phyloP scores from a whole-genome alignment of 2,113 vertebrate species.

The Microtus richardsoni region DNA sequence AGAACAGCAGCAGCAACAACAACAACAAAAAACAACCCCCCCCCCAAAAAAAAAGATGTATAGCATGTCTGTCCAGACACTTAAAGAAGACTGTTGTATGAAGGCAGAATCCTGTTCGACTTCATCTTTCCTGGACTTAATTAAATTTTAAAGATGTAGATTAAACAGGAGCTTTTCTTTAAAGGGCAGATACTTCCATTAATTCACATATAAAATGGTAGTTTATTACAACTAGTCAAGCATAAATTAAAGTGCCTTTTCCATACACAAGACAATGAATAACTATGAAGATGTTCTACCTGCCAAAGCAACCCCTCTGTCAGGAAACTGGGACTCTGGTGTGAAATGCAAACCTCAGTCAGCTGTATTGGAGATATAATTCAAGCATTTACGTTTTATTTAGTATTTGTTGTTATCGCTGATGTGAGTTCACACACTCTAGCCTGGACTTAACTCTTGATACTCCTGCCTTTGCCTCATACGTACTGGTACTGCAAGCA shows the following conservation, averaged over 20 bases:
- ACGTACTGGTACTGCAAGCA: not conserved
- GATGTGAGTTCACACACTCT: not conserved
- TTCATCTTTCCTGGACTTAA: slow-evolving; percentile 15
- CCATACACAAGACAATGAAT: not conserved
- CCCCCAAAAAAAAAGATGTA: not conserved
- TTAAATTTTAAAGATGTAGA: slow-evolving; percentile 35
- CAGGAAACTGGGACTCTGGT: not conserved
- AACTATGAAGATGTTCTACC: not conserved
- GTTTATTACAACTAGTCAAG: not conserved
- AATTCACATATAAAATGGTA: not conserved
- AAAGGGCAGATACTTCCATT: not conserved
- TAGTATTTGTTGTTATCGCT: not conserved
- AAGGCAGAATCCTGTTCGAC: not conserved
- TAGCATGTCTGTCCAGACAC: not conserved
- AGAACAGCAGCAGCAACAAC: no score
- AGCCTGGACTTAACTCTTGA: not conserved
- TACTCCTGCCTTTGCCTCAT: not conserved
- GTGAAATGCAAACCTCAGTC: slow-evolving; percentile 40
- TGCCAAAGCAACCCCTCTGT: not conserved
- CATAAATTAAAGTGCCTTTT: not conserved
- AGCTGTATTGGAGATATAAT: not conserved
- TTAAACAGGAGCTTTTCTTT: slow-evolving; percentile 25
- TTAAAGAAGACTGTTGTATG: slow-evolving; percentile 39
- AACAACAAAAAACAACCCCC: no score
- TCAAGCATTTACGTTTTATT: not conserved